Evolutionary conservation across 2,888 invertebrate species (phyloP), one percentile per base, ranked within the genome.

Genomic region (Thera obeliscata): DNA sequence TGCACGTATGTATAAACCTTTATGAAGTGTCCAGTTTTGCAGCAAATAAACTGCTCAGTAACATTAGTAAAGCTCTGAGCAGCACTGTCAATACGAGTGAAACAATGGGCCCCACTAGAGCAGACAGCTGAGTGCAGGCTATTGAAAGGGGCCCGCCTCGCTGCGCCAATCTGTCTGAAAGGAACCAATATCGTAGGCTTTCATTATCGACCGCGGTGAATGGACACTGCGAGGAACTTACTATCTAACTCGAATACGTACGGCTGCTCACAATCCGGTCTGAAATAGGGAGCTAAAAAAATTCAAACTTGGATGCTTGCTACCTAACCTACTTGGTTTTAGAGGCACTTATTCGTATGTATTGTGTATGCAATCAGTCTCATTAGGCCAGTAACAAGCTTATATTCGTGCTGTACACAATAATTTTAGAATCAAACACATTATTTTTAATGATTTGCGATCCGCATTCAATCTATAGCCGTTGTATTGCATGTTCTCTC

Each of bases 121-220:
- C 9, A 46, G 43, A 5, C 38, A 5, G 9, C 8, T n/a, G 3
- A 12, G 55, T 56, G 49, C 54, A 49, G 60, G 46, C 57, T 33
- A 54, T 46, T 56, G 61, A 52, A 46, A 12, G 49, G 33, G 43
- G 52, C 41, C 41, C n/a, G 36, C 6, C 55, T 46, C 35, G 57
- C 52, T 52, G 52, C 65, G 50, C 61, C 66, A 49, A 56, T 61
- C 66, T 41, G 52, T 48, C 61, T 66, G 67, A 70, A 64, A 64
- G 70, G 70, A 61, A 54, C 61, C 61, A 66, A 66, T 66, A 57
- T 54, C 59, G 67, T 48, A 64, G 67, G 63, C 67, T 56, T 60
- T 50, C 36, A 49, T 8, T 60, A 63, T 57, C 67, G 60, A 60
- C 52, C 60, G 58, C 55, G 3, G 36, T 33, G 43, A 52, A 41